Evolutionary conservation across 2,888 invertebrate species (phyloP), one percentile per base, ranked within the genome.

Genomic region (Standfussiana lucernea): DNA sequence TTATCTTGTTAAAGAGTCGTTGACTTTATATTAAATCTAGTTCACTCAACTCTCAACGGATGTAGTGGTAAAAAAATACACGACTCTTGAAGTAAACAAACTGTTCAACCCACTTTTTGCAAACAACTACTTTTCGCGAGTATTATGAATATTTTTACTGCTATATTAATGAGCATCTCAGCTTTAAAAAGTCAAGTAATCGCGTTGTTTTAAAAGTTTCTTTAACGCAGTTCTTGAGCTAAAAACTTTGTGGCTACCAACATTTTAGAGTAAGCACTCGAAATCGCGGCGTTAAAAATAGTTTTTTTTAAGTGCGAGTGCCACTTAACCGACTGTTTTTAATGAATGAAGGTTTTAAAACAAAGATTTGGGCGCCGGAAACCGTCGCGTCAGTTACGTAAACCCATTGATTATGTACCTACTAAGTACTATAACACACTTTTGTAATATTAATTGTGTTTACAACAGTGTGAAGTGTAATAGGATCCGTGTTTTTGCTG

Each of bases 301-400:
- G 91, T 91, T 82, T 82, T 72, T 72, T 84, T 76, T 28, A 85
- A 88, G 75, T 78, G 82, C 37, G 78, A 89, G 85, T 85, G 83
- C 84, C 90, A 90, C 90, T 91, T 86, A 90, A 78, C 77, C 76
- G 71, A 35, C 75, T 78, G 72, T 80, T 90, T 80, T 84, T 84
- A 80, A 87, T 86, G 53, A 85, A 90, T n/a, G 86, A 86, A 87
- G 90, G 91, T 90, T 90, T 90, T 88, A 56, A 89, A 91, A 91
- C 90, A 92, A 90, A 88, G 89, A 89, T 89, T 90, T 85, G 88
- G 88, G 90, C 91, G 90, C 92, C 93, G 92, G 93, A 93, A 93
- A 86, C 83, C 71, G 83, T 85, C 84, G 84, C 84, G 74, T 53
- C 82, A 24, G 82, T 90, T 83, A 79, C 85, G 75, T 42, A 72